A percentile compares a stretch with the other conserved stretches of the same genome.
These are phyloP conservation scores for Gryon sp. DNA, from an alignment of 1,140 invertebrate genomes.

Conservation along the genomic window DNA sequence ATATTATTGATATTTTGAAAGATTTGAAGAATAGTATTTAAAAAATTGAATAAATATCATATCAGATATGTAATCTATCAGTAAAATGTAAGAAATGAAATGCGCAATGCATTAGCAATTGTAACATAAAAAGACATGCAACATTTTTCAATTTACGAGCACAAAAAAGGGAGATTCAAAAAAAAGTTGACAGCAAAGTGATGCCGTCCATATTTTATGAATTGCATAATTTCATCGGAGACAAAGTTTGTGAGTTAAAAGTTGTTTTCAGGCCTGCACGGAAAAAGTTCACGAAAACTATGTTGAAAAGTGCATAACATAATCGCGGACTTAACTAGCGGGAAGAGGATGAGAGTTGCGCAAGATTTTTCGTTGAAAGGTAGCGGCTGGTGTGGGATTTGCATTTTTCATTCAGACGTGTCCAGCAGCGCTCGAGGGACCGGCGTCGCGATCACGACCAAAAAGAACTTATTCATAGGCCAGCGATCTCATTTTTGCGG, in stretches of 20 bases:
- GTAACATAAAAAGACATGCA: no score
- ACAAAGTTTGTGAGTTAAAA: constrained; percentile 49
- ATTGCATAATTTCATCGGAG: constrained; percentile 37
- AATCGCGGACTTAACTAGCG: constrained; percentile 47
- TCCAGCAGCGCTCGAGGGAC: constrained; percentile 60
- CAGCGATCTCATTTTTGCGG: constrained; percentile 51
- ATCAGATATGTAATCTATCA: no score
- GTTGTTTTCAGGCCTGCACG: constrained; percentile 4
- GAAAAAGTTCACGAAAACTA: constrained; percentile 32
- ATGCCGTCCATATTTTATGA: constrained; percentile 16
- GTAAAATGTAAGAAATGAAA: no score
- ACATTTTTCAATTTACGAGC: no score
- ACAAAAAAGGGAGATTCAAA: constrained; percentile 4
- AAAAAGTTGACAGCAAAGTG: constrained; percentile 15
- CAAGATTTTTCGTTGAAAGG: constrained; percentile 48
- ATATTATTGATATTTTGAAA: no score
- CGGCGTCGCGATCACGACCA: constrained; percentile 51
- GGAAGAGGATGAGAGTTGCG: constrained; percentile 26
- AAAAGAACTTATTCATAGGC: constrained; percentile 61
- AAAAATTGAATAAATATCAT: no score
- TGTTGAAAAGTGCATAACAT: constrained; percentile 53
- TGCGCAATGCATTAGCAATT: no score
- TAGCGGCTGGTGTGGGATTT: constrained; percentile 46
- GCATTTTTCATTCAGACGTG: constrained; percentile 61
- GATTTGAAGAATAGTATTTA: no score